Evolutionary conservation across 2,797 vertebrate genomes (phyloP).

Genomic region (Ctenosaura bakeri): DNA sequence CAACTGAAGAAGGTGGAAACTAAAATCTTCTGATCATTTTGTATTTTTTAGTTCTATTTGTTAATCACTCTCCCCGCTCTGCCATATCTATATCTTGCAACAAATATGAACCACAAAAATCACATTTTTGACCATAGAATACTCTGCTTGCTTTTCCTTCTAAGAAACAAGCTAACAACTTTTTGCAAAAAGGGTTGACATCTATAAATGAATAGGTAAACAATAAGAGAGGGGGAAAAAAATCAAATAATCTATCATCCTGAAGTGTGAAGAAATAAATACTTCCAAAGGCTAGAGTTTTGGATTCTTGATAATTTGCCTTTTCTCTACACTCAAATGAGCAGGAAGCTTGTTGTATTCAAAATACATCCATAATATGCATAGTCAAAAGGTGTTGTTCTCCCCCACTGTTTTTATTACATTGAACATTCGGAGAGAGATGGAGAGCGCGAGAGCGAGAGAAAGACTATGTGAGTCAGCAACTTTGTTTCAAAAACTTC

Average conservation of each 20-base stretch:
- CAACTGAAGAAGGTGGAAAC: too few species aligned
- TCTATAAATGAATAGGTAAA: background rate
- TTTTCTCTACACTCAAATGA: slow-evolving; percentile 2
- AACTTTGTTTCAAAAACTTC: slow-evolving; percentile 36
- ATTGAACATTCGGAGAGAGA: background rate
- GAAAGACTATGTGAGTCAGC: slow-evolving; percentile 24
- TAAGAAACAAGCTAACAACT: background rate
- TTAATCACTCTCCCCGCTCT: too few species aligned
- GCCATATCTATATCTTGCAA: background rate
- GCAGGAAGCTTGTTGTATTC: slow-evolving; percentile 14
- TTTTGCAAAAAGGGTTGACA: background rate
- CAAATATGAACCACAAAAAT: background rate
- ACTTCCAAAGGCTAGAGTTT: background rate
- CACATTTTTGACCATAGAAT: background rate
- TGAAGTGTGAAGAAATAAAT: background rate
- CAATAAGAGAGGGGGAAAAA: slow-evolving; percentile 24
- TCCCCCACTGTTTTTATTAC: background rate
- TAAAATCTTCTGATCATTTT: too few species aligned
- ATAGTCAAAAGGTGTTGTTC: background rate
- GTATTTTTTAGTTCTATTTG: too few species aligned
- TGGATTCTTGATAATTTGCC: background rate
- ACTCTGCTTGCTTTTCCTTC: too few species aligned
- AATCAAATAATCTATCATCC: background rate
- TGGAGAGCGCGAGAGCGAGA: background rate
- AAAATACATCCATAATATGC: background rate